Evolutionary conservation across 2,113 vertebrate genomes (phyloP), one percentile per base, ranked within the genome.

Genomic region (Alosa alosa): DNA sequence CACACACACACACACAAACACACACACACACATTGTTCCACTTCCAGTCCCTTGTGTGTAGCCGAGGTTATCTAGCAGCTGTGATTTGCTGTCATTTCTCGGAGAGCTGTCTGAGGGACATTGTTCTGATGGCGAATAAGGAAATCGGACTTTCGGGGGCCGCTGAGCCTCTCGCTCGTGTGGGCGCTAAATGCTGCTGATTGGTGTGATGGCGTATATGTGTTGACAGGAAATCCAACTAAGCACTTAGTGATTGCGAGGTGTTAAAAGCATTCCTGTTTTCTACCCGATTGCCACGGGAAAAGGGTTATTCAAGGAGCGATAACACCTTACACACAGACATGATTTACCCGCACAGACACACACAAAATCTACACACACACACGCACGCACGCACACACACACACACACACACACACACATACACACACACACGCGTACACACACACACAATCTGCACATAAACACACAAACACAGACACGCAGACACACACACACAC

Each of bases 1-100:
- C 47, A 60, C 31, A 57, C 85, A 81, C 85, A 57, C 84, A 81
- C 81, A 50, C 86, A 83, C 31, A 85, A 44, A 85, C 84, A 81
- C 15, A 75, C 64, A 87, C 25, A 45, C 81, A 55, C 96, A 96
- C 96, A 94, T 93, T 96, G 95, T 95, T 95, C 95, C 96, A 94
- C 96, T 96, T 94, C 88, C 72, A 89, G 94, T 96, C 96, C 95
- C 20, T 17, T 75, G 15, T 78, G 11, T 55, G 8, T 39, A 36
- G 25, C 36, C 25, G 31, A 17, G 31, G 72, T 78, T 31, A 36
- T 36, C 13, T 39, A 81, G 88, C 89, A 87, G 82, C 87, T 88
- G 90, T 87, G 90, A 88, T 89, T 72, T 88, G 88, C 86, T 78
- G 72, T 78, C 72, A 78, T 78, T 36, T 78, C 64, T 15, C 11